Percentiles rank a stretch among this genome's conserved stretches.
Conservation (phyloP, 2,797 vertebrate genomes). For the Artibeus jamaicensis region DNA sequence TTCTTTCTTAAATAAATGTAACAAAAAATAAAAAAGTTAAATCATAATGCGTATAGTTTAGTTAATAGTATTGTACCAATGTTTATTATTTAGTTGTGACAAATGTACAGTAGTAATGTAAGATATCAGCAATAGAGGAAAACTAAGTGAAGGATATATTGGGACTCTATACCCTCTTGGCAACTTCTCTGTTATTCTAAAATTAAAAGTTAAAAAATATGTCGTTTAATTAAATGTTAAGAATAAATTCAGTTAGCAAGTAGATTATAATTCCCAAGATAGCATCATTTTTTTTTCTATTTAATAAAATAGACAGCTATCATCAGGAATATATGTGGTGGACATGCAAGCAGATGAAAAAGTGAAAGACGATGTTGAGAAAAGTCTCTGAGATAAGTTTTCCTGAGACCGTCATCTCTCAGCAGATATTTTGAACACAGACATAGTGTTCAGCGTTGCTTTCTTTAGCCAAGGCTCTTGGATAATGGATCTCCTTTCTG, state of each 20-base stretch:
- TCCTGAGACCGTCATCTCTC: neutral
- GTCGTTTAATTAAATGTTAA: neutral
- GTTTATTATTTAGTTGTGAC: neutral
- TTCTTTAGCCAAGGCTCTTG: neutral
- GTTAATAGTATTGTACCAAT: neutral
- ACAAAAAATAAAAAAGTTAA: neutral
- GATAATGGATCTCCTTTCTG: neutral
- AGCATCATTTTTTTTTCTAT: neutral
- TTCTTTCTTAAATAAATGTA: constrained; percentile 19
- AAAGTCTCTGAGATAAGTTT: neutral
- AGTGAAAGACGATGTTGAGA: neutral
- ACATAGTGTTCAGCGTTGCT: neutral
- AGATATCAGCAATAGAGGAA: neutral
- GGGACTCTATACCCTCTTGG: neutral
- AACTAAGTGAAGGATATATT: neutral
- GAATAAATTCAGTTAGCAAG: neutral
- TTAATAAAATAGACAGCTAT: neutral
- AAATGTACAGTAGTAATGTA: neutral
- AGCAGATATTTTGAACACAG: neutral
- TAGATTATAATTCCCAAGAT: neutral
- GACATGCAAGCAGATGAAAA: neutral
- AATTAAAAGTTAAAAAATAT: constrained; percentile 5
- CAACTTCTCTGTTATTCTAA: neutral
- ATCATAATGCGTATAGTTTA: neutral
- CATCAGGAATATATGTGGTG: neutral